Percentiles rank a stretch among this genome's conserved stretches.
These are phyloP conservation scores for Lasioglossum pauxillum DNA, from an alignment of 2,888 invertebrate genomes.

Conservation along the genomic window DNA sequence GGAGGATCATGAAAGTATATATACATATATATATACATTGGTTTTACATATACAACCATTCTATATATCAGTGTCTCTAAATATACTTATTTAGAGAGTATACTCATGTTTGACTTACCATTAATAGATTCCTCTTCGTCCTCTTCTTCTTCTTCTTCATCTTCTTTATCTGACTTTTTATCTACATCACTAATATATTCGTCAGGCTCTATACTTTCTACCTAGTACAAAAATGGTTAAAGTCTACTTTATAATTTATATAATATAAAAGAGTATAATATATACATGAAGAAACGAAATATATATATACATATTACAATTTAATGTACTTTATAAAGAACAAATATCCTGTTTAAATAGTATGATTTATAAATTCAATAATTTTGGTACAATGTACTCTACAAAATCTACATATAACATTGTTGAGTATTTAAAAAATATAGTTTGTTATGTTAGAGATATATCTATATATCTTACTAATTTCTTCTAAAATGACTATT, in stretches of 20 bases:
- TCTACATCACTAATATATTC: slow-evolving; percentile 76
- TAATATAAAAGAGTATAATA: neutral
- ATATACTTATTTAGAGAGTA: no score
- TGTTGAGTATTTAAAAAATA: no score
- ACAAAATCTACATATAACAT: neutral
- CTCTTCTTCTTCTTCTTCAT: slow-evolving; percentile 81
- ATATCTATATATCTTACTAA: neutral
- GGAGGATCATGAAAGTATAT: slow-evolving; percentile 70
- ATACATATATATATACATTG: neutral
- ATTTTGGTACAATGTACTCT: neutral
- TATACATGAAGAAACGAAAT: neutral
- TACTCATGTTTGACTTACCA: slow-evolving; percentile 70
- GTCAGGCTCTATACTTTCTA: slow-evolving; percentile 77
- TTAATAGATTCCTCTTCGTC: slow-evolving; percentile 82
- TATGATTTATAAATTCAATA: neutral
- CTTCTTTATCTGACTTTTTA: slow-evolving; percentile 76
- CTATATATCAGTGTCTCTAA: slow-evolving; percentile 1
- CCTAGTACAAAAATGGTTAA: slow-evolving; percentile 55
- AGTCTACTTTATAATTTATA: neutral
- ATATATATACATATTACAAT: neutral
- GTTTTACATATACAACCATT: slow-evolving; percentile 7
- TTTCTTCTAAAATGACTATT: neutral
- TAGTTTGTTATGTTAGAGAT: no score
- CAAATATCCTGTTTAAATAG: neutral
- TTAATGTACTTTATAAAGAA: neutral